Base-by-base conservation (phyloP, 1,140 invertebrate genomes). In the Babylonia areolata region DNA sequence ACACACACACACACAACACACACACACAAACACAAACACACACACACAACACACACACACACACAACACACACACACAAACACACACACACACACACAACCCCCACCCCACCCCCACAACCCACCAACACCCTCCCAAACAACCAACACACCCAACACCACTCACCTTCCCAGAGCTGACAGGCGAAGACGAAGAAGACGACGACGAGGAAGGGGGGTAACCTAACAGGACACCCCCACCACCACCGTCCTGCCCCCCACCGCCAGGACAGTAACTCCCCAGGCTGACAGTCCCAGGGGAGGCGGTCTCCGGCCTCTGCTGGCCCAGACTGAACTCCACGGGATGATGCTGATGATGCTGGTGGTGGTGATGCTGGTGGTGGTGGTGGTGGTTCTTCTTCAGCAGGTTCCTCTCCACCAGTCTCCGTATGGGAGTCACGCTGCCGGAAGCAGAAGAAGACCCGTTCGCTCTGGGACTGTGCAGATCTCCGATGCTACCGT, bases 391-490 rank as follows among this genome's bases (percentile, higher is more conserved):
- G 28, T 77, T 71, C 42, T 87, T 87, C 81, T 86, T 87, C 35
- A 87, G 75, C 37, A 88, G 46, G 69, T 88, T 88, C 46, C 85
- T 81, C 64, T 88, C 88, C 37, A 87, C 85, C 51, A 88, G 73
- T 15, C 86, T 78, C 51, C 88, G 42, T 11, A 88, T 87, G 12
- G 88, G 86, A 15, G 86, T 88, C 35, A 85, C 84, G 40, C 40
- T 80, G 71, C 58, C 20, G 3, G 58, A 23, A 9, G 58, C 3
- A 64, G 9, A 3, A 6, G 3, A 6, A 6, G 9, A 6, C 9
- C 58, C 58, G 58, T 64, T 28, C 15, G 23, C 3, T 23, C 58
- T 17, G 9, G 58, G 58, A 64, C 9, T 23, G 9, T 20, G 9
- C 17, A 6, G 9, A 23, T 9, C 28, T 20, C 82, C 85, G 35